Conservation (phyloP, 2,888 invertebrate genomes). For the Drosophila austrosaltans region DNA sequence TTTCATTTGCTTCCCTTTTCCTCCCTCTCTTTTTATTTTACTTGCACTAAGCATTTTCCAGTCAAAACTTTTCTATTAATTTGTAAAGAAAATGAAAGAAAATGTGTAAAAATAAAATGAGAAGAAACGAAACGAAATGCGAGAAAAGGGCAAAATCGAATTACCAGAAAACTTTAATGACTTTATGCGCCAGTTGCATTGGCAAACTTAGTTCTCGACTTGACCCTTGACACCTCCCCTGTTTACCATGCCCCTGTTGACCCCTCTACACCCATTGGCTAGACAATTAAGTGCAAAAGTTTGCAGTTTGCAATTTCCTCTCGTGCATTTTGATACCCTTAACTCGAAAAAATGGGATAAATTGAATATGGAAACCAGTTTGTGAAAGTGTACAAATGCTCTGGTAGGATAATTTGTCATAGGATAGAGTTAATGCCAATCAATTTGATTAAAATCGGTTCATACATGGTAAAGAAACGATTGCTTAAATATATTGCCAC, state of each 20-base stretch:
- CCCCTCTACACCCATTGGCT: neutral
- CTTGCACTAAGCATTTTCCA: slow-evolving; percentile 22
- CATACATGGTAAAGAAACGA: too few relatives aligned
- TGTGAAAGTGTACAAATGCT: too few relatives aligned
- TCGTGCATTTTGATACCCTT: neutral
- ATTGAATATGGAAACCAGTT: neutral
- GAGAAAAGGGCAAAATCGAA: slow-evolving; percentile 54
- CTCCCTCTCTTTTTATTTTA: neutral
- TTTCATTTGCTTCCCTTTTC: slow-evolving; percentile 4
- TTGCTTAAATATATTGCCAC: too few relatives aligned
- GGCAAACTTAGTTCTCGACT: slow-evolving; percentile 31
- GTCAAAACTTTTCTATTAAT: slow-evolving; percentile 46
- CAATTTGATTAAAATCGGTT: too few relatives aligned
- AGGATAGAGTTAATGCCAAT: too few relatives aligned
- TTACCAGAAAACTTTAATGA: slow-evolving; percentile 70
- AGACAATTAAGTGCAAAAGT: slow-evolving; percentile 21
- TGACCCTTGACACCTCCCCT: slow-evolving; percentile 9
- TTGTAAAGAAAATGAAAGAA: slow-evolving; percentile 32
- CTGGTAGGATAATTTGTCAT: too few relatives aligned
- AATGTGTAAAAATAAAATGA: neutral
- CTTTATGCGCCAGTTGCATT: slow-evolving; percentile 70
- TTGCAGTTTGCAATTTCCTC: slow-evolving; percentile 23
- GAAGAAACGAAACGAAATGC: neutral
- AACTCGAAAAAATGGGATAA: neutral
- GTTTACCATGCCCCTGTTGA: neutral